Conservation (phyloP, 2,797 vertebrate species). For the Ctenochaetus hawaiiensis region DNA sequence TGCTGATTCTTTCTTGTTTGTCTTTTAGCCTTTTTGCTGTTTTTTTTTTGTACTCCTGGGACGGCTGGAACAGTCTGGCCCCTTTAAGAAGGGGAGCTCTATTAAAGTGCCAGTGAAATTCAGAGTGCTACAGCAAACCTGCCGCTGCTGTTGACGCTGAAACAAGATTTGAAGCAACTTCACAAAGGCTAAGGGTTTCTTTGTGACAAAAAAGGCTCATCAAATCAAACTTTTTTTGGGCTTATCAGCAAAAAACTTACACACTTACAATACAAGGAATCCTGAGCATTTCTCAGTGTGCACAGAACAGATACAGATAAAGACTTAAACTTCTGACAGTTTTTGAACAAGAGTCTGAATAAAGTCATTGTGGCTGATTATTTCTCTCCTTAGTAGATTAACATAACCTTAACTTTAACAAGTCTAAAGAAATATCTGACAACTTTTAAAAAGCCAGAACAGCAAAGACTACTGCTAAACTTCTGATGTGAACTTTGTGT, state of each 20-base stretch:
- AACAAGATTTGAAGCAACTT: conserved; percentile 35
- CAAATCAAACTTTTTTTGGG: conserved; percentile 14
- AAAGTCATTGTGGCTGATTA: not conserved
- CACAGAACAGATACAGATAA: conserved; percentile 11
- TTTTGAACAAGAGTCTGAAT: conserved; percentile 8
- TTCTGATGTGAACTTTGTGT: conserved; percentile 36
- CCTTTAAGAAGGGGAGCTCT: conserved; percentile 23
- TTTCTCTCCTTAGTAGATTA: conserved; percentile 20
- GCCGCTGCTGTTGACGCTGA: conserved; percentile 17
- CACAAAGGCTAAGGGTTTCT: conserved; percentile 26
- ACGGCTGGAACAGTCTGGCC: not conserved
- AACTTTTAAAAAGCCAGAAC: conserved; percentile 20
- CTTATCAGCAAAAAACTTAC: conserved; percentile 20
- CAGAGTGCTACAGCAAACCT: conserved; percentile 19
- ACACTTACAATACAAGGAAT: conserved; percentile 5
- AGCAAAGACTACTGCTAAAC: conserved; percentile 13
- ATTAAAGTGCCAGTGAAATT: conserved; percentile 26
- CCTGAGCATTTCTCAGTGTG: not conserved
- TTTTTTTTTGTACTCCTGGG: conserved; percentile 17
- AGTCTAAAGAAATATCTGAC: conserved; percentile 16
- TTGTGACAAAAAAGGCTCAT: conserved; percentile 18
- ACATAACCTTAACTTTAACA: conserved; percentile 8
- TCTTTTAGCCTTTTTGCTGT: conserved; percentile 42
- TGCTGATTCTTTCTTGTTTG: conserved; percentile 44
- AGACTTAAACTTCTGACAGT: conserved; percentile 31